Evolutionary conservation across 2,797 vertebrate genomes (phyloP).

Genomic region (Octomys mimax): DNA sequence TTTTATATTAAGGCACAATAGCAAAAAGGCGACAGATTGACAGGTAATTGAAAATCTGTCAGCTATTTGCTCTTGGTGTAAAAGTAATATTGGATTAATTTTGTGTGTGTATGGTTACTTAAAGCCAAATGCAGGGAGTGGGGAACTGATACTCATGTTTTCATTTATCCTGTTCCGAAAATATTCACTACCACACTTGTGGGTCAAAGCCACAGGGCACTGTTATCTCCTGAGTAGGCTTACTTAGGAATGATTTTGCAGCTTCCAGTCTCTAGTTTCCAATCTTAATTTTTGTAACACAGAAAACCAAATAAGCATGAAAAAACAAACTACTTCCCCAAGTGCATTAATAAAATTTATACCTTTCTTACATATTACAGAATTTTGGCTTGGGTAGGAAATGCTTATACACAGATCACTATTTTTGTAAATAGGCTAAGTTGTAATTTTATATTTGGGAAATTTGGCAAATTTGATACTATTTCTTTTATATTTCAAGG

Average conservation of each 20-base stretch:
- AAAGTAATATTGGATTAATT: background rate
- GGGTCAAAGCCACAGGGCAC: background rate
- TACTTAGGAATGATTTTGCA: background rate
- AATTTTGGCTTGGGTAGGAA: background rate
- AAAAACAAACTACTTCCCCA: background rate
- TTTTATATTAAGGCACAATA: background rate
- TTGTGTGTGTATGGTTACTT: background rate
- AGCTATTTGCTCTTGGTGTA: background rate
- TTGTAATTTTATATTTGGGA: conserved; percentile 2
- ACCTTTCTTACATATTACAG: background rate
- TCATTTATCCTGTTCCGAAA: background rate
- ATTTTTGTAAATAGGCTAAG: background rate
- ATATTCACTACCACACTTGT: background rate
- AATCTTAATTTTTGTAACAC: background rate
- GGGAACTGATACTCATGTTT: background rate
- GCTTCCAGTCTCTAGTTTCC: background rate
- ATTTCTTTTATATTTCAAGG: background rate
- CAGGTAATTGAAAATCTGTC: background rate
- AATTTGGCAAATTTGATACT: background rate
- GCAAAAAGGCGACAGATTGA: background rate
- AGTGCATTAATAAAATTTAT: background rate
- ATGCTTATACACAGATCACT: background rate
- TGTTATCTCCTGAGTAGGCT: background rate
- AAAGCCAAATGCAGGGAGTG: background rate
- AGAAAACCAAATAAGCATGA: background rate